Percentiles rank a stretch among this genome's conserved stretches.
phyloP scores from a whole-genome alignment of 2,888 invertebrate genomes.

The Archaeoteleia sp. region DNA sequence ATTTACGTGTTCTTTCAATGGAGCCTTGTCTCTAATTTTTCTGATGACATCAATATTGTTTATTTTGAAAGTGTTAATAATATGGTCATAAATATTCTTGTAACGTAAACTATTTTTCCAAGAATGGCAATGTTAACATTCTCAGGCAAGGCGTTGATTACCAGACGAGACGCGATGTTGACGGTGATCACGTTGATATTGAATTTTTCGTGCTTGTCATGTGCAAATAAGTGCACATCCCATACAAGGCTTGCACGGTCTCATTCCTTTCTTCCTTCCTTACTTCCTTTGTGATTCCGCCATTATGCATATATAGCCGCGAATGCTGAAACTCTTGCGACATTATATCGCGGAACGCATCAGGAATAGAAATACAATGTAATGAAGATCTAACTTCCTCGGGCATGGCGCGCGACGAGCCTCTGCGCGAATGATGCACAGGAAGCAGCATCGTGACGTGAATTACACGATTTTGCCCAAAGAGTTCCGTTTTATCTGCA shows the following conservation, averaged over 20 bases:
- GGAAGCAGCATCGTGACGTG: constrained; percentile 33
- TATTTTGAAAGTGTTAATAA: too few species aligned
- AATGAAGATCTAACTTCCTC: constrained; percentile 54
- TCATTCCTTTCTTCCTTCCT: constrained; percentile 29
- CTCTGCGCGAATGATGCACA: constrained; percentile 24
- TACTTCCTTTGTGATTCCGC: constrained; percentile 38
- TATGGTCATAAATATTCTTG: too few species aligned
- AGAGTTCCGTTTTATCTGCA: too few species aligned
- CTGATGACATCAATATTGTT: too few species aligned
- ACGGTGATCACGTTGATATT: too few species aligned
- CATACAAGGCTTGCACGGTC: constrained; percentile 22
- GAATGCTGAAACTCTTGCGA: constrained; percentile 49
- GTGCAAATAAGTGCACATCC: constrained; percentile 24
- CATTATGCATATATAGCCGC: constrained; percentile 26
- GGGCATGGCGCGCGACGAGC: constrained; percentile 40
- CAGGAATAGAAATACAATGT: constrained; percentile 45
- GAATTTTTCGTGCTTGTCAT: constrained; percentile 28
- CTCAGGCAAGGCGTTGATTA: too few species aligned
- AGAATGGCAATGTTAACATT: too few species aligned
- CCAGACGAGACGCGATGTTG: too few species aligned
- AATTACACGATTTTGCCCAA: constrained; percentile 19
- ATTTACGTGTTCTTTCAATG: too few species aligned
- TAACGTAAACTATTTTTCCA: too few species aligned
- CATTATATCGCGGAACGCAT: constrained; percentile 49
- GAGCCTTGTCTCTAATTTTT: too few species aligned